Conservation (phyloP, 2,797 vertebrate species). For the Allenopithecus nigroviridis region DNA sequence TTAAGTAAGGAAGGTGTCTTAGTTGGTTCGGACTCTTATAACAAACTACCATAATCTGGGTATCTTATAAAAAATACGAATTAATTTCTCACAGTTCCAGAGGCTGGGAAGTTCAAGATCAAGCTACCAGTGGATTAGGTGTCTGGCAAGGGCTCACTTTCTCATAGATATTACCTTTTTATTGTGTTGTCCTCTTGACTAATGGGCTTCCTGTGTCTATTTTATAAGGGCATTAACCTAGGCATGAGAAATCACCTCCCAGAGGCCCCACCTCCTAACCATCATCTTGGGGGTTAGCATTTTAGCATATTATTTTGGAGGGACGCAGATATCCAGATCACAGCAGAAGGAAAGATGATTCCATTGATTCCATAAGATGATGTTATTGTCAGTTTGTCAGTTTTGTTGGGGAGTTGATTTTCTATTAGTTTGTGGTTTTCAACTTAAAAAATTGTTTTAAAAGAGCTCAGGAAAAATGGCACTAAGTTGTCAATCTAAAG, state of each 20-base stretch:
- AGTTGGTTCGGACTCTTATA: background rate
- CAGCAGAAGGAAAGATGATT: background rate
- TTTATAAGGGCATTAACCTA: background rate
- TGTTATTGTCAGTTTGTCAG: background rate
- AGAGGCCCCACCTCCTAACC: background rate
- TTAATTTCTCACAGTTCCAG: background rate
- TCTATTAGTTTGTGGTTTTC: background rate
- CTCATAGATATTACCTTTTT: background rate
- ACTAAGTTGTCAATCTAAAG: background rate
- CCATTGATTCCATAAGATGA: background rate
- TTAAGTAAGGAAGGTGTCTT: background rate
- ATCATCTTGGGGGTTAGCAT: background rate
- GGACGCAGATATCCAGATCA: background rate
- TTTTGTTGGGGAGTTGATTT: background rate
- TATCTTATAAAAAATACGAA: background rate
- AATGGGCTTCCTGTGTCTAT: background rate
- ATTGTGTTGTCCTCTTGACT: background rate
- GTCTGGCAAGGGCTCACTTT: background rate
- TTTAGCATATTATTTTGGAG: background rate
- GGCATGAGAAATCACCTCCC: no score
- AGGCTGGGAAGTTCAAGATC: background rate
- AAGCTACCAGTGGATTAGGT: background rate
- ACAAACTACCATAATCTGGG: background rate
- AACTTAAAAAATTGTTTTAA: background rate
- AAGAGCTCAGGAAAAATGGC: background rate